Evolutionary conservation across 1,140 invertebrate species (phyloP), one percentile per base, ranked within the genome.

Genomic region (Tribolium castaneum): DNA sequence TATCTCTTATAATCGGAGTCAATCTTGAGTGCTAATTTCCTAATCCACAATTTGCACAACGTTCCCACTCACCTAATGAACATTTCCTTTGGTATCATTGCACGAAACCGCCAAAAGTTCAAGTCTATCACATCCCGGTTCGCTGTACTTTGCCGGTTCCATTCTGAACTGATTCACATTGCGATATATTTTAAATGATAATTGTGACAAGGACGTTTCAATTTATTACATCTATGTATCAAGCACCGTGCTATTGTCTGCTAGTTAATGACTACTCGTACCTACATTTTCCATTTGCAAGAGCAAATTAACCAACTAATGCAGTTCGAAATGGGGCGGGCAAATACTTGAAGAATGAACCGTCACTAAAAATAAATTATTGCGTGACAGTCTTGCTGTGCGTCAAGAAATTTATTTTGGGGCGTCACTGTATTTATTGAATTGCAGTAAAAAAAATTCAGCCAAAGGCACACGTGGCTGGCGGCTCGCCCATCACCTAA

Each of bases 151-250:
- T 35, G 14, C 35, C 59, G 13, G 1, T 35, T 66, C 59, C 34
- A 66, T 66, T 66, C 59, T 35, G 59, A 66, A 66, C 59, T 66
- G 59, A 66, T 66, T 66, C 59, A 66, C 59, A 66, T 66, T 66
- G 59, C 59, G 30, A 66, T 66, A 66, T 30, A 9, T 4, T 35
- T 5, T 35, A 34, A 66, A 13, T 66, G 59, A 66, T 66, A 66
- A 66, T 66, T 66, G 59, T 14, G 30, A 14, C 59, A 66, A 66
- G 59, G 59, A 66, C 59, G 59, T 66, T 66, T 66, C 59, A 66
- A 66, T 66, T 66, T 66, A 66, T 66, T 66, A 35, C 30, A 14
- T 19, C 54, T 25, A 59, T 54, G 16, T 54, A 30, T 62, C 56
- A 62, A 30, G 34, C 12, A 25, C 59, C 54, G 54, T 30, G 7